Evolutionary conservation across 2,797 vertebrate genomes (phyloP), one percentile per base, ranked within the genome.

Genomic region (Perodicticus potto): DNA sequence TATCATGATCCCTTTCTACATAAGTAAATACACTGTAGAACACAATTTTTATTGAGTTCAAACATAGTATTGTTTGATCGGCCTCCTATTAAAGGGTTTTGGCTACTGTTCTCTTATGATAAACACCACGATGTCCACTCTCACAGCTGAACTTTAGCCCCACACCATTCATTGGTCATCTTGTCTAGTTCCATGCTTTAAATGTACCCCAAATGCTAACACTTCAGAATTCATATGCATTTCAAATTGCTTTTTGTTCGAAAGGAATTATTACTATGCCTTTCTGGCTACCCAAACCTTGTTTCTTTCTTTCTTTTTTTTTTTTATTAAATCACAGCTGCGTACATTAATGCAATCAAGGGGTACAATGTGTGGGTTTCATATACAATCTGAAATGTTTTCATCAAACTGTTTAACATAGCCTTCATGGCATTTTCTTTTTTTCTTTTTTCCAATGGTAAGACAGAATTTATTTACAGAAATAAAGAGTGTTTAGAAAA

Each of bases 201-300:
- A 23, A 63, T 57, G 27, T 9, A 53, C 69, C 32, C 61, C 49
- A 37, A 25, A 43, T 32, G 34, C 45, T 43, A 80, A 22, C 9
- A 43, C 3, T 49, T 37, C 37, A 70, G 89, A 67, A 17, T 43
- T 32, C 14, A 63, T 7, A 29, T 19, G 5, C 29, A 65, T 49
- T 80, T 85, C 37, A 90, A 23, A 70, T 86, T 32, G 72, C 34
- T 65, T 70, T 77, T 72, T 91, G 20, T 87, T 82, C 84, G 29
- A 32, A 65, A 89, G 27, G 34, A 80, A 40, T n/a, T 76, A 29
- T 78, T 37, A 32, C 1, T 10, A 77, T 78, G 61, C 4, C 14
- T 29, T 6, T 59, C 10, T 43, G 7, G 7, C 53, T 63, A 40
- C 80, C 57, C 22, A 86, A 40, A 40, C 13, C 87, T 93, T 7